Conservation (phyloP, 1,140 invertebrate genomes). For the Apolygus lucorum region DNA sequence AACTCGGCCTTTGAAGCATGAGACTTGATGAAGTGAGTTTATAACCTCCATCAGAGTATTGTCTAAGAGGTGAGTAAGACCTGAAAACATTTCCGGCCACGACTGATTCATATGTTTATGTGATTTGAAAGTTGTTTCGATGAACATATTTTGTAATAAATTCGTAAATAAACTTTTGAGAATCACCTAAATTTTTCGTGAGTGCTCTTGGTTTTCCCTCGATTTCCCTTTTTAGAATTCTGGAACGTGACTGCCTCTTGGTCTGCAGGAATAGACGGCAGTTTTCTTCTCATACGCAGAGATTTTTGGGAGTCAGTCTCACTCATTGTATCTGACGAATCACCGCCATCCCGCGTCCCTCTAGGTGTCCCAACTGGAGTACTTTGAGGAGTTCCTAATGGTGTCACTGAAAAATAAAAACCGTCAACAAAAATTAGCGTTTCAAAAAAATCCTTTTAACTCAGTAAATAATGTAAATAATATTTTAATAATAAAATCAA, state of each 20-base stretch:
- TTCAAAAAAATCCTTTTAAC: not conserved
- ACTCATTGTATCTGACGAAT: constrained; percentile 46
- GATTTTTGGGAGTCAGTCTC: constrained; percentile 47
- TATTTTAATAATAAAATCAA: not conserved
- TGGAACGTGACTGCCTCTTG: constrained; percentile 47
- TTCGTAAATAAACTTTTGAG: too few relatives aligned
- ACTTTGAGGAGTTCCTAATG: constrained; percentile 38
- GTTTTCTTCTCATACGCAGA: constrained; percentile 46
- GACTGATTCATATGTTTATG: too few relatives aligned
- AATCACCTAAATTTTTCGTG: constrained; percentile 34
- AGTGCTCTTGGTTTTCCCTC: constrained; percentile 30
- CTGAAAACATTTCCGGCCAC: too few relatives aligned
- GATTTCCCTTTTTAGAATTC: constrained; percentile 39
- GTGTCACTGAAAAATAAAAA: constrained; percentile 30
- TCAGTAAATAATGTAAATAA: constrained; percentile 1
- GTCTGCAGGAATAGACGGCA: constrained; percentile 49
- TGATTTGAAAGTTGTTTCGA: too few relatives aligned
- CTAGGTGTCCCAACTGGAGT: constrained; percentile 42
- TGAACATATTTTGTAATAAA: too few relatives aligned
- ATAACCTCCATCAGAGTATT: constrained; percentile 40
- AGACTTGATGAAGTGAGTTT: constrained; percentile 35
- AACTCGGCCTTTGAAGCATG: constrained; percentile 41
- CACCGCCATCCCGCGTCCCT: constrained; percentile 39
- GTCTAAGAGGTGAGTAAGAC: constrained; percentile 38
- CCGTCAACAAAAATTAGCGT: not conserved